Base-by-base conservation (phyloP, 2,888 invertebrate species). In the Hetaerina titia region DNA sequence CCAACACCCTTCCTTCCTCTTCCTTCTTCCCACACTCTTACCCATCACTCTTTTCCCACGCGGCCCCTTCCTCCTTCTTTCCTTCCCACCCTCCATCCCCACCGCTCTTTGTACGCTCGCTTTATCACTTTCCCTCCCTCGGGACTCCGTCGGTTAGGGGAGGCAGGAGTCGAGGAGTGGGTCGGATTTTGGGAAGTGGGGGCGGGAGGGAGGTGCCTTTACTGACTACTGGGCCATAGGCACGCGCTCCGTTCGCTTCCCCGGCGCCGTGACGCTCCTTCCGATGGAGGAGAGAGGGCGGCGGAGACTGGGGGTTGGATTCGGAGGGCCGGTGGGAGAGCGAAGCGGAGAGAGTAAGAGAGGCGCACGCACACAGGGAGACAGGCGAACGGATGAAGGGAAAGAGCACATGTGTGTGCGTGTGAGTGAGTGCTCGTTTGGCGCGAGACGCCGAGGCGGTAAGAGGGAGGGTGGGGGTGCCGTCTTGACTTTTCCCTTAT, bases 121-220 rank as follows among this genome's bases (percentile, higher is more conserved):
- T 89, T 89, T 89, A 89, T 89, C 89, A 89, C 89, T 89, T 89
- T 31, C 88, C n/a, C 69, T n/a, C n/a, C 11, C 69, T 1, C 11
- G 69, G n/a, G 69, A 69, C 69, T 69, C 19, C 8, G n/a, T n/a
- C 69, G 9, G 45, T 22, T 7, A n/a, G 7, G n/a, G 69, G 22
- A n/a, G 6, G 69, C n/a, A 13, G 17, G 17, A 11, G 17, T 63
- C 17, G 63, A 17, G 63, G 63, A 45, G 63, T 17, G 63, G 5
- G 63, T 45, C 45, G 45, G 17, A 5, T 17, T 17, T 63, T 63
- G 63, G 63, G 63, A 17, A 45, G 63, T 17, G 63, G 5, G 63
- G 63, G 63, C 19, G 9, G 17, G 63, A 63, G 17, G 63, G 19
- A 15, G 15, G 60, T 15, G 17, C 63, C 17, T 15, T 63, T 19